These are phyloP conservation scores for Nothobranchius furzeri DNA, from an alignment of 2,113 vertebrate species.

Conservation along the genomic window DNA sequence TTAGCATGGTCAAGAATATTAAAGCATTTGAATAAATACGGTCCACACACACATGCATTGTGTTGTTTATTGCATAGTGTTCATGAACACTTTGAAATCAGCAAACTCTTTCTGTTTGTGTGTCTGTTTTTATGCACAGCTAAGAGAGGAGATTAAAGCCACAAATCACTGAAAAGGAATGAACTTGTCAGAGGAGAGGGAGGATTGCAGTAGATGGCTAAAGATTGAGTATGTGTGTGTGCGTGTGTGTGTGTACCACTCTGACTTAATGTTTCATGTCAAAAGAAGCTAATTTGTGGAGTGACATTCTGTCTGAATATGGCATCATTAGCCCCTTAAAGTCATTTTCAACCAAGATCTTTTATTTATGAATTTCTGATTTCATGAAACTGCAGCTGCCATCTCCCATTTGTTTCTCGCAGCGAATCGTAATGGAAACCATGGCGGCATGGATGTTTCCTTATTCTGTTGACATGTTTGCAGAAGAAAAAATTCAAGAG, in stretches of 20 bases:
- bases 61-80: not conserved
- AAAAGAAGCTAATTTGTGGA: slow-evolving; percentile 14
- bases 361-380: slow-evolving; percentile 36
- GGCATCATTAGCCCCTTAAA: slow-evolving; percentile 32
- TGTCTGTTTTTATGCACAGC: slow-evolving; percentile 26
- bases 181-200: slow-evolving; percentile 25
- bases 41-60: not conserved
- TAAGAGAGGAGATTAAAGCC: slow-evolving; percentile 40
- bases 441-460: not conserved
- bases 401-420: not conserved
- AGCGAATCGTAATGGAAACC: slow-evolving; percentile 12
- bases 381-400: slow-evolving; percentile 20
- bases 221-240: slow-evolving; percentile 22
- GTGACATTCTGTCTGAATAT: slow-evolving; percentile 15
- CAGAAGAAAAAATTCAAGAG: not conserved
- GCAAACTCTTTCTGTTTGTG: slow-evolving; percentile 13
- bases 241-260: not conserved
- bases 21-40: not conserved
- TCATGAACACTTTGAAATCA: slow-evolving; percentile 12
- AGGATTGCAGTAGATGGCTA: slow-evolving; percentile 16
- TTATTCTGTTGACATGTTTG: not conserved
- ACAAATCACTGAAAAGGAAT: slow-evolving; percentile 61
- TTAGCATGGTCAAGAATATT: not conserved
- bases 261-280: slow-evolving; percentile 1
- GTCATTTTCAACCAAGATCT: slow-evolving; percentile 24